These are phyloP conservation scores for Sebastes cheni DNA, from an alignment of 2,797 vertebrate species.

Conservation along the genomic window DNA sequence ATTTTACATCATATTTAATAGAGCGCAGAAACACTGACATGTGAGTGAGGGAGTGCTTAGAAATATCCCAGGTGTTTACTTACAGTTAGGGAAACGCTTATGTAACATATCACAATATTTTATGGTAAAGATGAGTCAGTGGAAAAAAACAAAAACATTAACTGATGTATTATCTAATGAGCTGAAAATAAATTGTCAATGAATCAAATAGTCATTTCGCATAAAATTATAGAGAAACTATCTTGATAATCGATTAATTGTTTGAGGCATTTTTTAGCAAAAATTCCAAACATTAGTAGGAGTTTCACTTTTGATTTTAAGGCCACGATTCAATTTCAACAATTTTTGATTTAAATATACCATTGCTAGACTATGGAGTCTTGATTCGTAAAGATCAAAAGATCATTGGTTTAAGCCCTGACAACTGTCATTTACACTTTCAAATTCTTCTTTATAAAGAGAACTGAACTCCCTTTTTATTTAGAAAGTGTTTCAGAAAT, in stretches of 20 bases:
- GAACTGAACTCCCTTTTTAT: too few relatives aligned
- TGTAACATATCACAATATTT: neutral
- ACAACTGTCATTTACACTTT: too few relatives aligned
- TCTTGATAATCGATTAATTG: neutral
- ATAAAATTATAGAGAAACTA: neutral
- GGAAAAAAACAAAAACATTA: neutral
- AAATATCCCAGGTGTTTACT: neutral
- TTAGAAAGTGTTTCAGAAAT: too few relatives aligned
- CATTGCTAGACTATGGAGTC: too few relatives aligned
- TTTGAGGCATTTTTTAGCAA: neutral
- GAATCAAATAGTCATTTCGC: neutral
- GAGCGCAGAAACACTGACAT: neutral
- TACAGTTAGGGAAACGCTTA: neutral
- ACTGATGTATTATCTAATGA: neutral
- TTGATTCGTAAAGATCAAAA: too few relatives aligned
- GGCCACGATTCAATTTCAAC: too few relatives aligned
- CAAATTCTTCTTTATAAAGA: too few relatives aligned
- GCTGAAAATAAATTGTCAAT: neutral
- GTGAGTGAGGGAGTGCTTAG: neutral
- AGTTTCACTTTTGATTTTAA: too few relatives aligned
- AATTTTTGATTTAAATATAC: too few relatives aligned
- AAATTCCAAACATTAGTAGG: neutral
- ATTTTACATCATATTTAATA: conserved; percentile 4
- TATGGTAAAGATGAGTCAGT: neutral
- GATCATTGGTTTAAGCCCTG: too few relatives aligned